phyloP scores from a whole-genome alignment of 2,888 invertebrate species.

The Cheilosia scutellata region DNA sequence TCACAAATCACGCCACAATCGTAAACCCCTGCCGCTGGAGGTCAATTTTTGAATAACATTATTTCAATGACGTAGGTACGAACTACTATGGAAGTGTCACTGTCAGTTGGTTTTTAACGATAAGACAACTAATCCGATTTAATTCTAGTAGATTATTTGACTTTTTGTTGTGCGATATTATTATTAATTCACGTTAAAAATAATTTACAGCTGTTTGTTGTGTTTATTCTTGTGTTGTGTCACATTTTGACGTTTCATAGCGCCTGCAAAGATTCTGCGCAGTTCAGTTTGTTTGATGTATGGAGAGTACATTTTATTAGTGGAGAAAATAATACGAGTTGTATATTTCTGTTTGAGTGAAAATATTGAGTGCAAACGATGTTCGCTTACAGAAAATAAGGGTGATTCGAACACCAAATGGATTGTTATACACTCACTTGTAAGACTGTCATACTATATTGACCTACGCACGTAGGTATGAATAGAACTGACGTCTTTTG shows the following conservation, averaged over 20 bases:
- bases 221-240: constrained; percentile 48
- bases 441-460: too few relatives aligned
- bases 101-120: constrained; percentile 4
- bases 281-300: not conserved
- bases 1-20: too few relatives aligned
- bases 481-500: too few relatives aligned
- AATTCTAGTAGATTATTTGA: not conserved
- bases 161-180: not conserved
- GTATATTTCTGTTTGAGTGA: not conserved
- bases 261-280: constrained; percentile 69
- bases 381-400: too few relatives aligned
- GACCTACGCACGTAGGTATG: too few relatives aligned
- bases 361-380: not conserved
- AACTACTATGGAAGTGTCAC: not conserved
- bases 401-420: too few relatives aligned
- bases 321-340: not conserved
- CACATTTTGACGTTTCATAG: constrained; percentile 54
- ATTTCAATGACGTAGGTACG: not conserved
- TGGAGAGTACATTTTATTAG: not conserved
- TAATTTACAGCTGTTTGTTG: constrained; percentile 65
- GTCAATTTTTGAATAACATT: not conserved
- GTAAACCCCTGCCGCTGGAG: constrained; percentile 1
- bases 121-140: not conserved
- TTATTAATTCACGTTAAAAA: not conserved
- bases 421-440: too few relatives aligned